Base-by-base conservation (phyloP, 2,797 vertebrate genomes). In the Neomorphus geoffroyi region DNA sequence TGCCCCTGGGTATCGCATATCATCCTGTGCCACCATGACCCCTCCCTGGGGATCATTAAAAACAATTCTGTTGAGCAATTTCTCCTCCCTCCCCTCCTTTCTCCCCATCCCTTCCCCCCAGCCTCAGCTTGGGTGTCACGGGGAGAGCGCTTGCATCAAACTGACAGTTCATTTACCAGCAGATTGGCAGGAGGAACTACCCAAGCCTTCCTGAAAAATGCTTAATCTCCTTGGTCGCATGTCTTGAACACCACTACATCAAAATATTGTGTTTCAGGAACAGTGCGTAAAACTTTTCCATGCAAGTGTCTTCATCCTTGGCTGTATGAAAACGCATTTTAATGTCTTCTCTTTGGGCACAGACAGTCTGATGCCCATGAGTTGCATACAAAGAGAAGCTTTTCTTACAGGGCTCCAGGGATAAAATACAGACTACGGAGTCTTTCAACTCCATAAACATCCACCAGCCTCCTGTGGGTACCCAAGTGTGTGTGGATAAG, bases 11-110 rank as follows among this genome's bases (percentile, higher is more conserved):
- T 84, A 37, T 80, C 10, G 3, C 71, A 48, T 58, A 37, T 64
- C 88, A 74, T 50, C 75, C 71, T 16, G 5, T 3, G 2, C 27
- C 35, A 3, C 17, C 0, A 13, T 75, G 89, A 92, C 79, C 28
- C 85, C 35, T 86, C 77, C 71, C 54, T 77, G 35, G 22, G 50
- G 83, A 48, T 93, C 80, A 82, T 84, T 93, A 62, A 85, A 95
- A 96, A 90, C 69, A 85, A 64, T 82, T 89, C 61, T 88, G 54
- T 39, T 17, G 1, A 80, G 70, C 46, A 58, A 72, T 96, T 78
- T 48, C 73, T 53, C 58, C 77, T 74, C 45, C 86, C 48, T 80
- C n/a, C 30, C n/a, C 14, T 87, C 51, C 54, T 65, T 66, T 90
- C 66, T 78, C 64, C 18, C 56, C 56, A 33, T 33, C 80, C 35